Percentiles rank a stretch among this genome's conserved stretches.
Conservation (phyloP, 2,888 invertebrate genomes). For the Darwinula stevensoni region DNA sequence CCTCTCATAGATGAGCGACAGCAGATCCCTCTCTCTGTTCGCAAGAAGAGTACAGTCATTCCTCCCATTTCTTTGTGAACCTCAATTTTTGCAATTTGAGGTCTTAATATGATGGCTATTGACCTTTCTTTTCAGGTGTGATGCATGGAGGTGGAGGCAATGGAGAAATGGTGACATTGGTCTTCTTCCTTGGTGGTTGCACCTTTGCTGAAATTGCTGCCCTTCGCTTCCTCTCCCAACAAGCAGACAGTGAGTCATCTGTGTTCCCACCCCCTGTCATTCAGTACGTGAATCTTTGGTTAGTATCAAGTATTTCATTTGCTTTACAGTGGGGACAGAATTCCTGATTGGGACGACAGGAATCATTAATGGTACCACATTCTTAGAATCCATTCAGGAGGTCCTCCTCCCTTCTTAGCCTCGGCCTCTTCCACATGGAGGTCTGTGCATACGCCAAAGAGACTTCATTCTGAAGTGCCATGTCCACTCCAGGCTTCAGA, state of each 20-base stretch:
- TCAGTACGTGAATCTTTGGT: conserved; percentile 9
- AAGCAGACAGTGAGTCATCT: conserved; percentile 21
- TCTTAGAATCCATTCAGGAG: conserved; percentile 44
- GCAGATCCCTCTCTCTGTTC: too few relatives aligned
- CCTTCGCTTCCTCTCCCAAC: conserved; percentile 24
- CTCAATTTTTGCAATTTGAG: too few relatives aligned
- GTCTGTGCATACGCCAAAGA: too few relatives aligned
- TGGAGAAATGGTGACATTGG: conserved; percentile 44
- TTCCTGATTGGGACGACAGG: conserved; percentile 73
- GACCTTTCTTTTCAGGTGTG: too few relatives aligned
- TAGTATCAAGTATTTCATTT: neutral
- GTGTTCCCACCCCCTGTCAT: neutral
- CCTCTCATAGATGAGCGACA: conserved; percentile 25
- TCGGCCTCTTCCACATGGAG: too few relatives aligned
- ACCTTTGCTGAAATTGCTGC: conserved; percentile 66
- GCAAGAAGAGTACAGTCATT: too few relatives aligned
- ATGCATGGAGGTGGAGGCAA: too few relatives aligned
- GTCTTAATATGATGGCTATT: too few relatives aligned
- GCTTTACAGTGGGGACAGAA: conserved; percentile 22
- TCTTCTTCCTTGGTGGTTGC: conserved; percentile 89
- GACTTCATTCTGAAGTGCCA: too few relatives aligned
- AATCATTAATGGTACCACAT: conserved; percentile 59
- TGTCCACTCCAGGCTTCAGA: too few relatives aligned
- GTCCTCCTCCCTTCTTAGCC: conserved; percentile 6
- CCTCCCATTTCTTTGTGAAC: too few relatives aligned